phyloP scores from a whole-genome alignment of 2,888 invertebrate genomes.

The Eudemis profundana region DNA sequence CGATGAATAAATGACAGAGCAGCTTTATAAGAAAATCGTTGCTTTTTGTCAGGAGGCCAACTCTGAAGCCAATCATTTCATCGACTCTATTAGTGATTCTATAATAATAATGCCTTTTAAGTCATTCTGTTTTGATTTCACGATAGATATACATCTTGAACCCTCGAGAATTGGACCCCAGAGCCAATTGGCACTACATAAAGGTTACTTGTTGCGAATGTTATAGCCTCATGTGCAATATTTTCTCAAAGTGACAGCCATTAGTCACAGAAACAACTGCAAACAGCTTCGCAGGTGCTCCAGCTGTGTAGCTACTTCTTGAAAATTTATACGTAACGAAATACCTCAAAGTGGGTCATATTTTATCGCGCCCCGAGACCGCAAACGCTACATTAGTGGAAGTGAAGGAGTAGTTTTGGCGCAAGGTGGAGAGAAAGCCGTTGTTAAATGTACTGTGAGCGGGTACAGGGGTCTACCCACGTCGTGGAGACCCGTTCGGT shows the following conservation, averaged over 20 bases:
- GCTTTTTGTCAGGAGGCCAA: no score
- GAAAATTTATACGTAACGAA: slow-evolving; percentile 46
- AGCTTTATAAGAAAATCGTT: no score
- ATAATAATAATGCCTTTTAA: no score
- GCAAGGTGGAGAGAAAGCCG: slow-evolving; percentile 50
- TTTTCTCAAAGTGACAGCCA: slow-evolving; percentile 25
- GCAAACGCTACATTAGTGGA: slow-evolving; percentile 55
- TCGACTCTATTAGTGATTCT: no score
- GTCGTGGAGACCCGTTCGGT: not conserved
- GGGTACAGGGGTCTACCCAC: slow-evolving; percentile 25
- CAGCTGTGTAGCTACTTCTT: slow-evolving; percentile 27
- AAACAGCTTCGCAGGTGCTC: slow-evolving; percentile 34
- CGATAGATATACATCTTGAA: no score
- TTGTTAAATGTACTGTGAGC: slow-evolving; percentile 54
- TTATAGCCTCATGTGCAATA: not conserved
- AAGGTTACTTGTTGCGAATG: no score
- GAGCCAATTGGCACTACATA: no score
- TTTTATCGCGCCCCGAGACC: slow-evolving; percentile 51
- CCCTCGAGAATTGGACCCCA: no score
- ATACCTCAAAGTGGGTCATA: slow-evolving; percentile 54
- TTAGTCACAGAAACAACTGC: slow-evolving; percentile 35
- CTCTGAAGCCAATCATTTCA: no score
- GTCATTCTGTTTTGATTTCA: no score
- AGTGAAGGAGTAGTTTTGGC: slow-evolving; percentile 50
- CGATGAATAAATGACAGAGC: no score